phyloP scores from a whole-genome alignment of 2,888 invertebrate genomes.

The Yponomeuta evonymella region DNA sequence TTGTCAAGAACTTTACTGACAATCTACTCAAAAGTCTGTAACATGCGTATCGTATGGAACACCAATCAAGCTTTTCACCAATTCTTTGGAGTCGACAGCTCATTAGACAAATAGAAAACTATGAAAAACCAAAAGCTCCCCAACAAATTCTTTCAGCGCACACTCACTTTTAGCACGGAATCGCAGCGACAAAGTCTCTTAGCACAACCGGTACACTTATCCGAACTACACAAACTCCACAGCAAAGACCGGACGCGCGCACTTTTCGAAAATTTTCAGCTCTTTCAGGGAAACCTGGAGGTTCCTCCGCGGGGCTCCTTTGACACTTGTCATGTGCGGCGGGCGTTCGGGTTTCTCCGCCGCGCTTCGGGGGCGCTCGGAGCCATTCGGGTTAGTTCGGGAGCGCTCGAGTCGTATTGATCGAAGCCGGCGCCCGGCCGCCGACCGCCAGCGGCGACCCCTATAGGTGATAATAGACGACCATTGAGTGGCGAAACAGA shows the following conservation, averaged over 20 bases:
- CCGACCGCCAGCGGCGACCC: slow-evolving; percentile 65
- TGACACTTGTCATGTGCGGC: slow-evolving; percentile 69
- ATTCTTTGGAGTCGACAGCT: not conserved
- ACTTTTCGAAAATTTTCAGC: slow-evolving; percentile 43
- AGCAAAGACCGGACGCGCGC: slow-evolving; percentile 25
- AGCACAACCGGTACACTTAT: not conserved
- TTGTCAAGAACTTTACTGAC: not conserved
- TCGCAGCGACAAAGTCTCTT: slow-evolving; percentile 2
- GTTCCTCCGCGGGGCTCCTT: slow-evolving; percentile 58
- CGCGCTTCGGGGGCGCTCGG: slow-evolving; percentile 26
- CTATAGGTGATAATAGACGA: slow-evolving; percentile 51
- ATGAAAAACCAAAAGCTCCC: not conserved
- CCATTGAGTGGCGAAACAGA: slow-evolving; percentile 31
- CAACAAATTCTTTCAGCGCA: not conserved
- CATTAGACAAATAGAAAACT: not conserved
- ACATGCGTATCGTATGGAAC: not conserved
- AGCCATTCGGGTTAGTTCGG: slow-evolving; percentile 38
- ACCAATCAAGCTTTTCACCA: not conserved
- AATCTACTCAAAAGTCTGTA: not conserved
- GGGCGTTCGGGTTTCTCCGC: slow-evolving; percentile 25
- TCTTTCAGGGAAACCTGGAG: slow-evolving; percentile 65
- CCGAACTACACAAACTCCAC: not conserved
- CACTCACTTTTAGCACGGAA: slow-evolving; percentile 13
- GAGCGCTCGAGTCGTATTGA: slow-evolving; percentile 48
- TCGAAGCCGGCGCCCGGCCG: slow-evolving; percentile 46